Percentiles rank a stretch among this genome's conserved stretches.
These are phyloP conservation scores for Holacanthus passer DNA, from an alignment of 2,113 vertebrate species.

Conservation along the genomic window DNA sequence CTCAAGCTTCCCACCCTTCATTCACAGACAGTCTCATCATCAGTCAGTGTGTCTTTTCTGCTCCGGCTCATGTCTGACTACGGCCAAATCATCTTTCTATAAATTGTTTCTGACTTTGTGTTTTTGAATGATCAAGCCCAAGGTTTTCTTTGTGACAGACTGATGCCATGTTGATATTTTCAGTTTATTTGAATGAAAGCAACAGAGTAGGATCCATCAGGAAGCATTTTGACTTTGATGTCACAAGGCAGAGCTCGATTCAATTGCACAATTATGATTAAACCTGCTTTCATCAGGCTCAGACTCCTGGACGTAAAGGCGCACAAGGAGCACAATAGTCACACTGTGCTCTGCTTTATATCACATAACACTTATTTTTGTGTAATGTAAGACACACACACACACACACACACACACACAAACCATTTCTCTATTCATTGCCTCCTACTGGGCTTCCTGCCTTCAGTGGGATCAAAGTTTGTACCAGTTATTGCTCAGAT, in stretches of 20 bases:
- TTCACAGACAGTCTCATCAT: conserved; percentile 16
- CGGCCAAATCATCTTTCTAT: conserved; percentile 1
- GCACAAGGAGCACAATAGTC: conserved; percentile 67
- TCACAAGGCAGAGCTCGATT: conserved; percentile 31
- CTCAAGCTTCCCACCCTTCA: not conserved
- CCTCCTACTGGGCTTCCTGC: not conserved
- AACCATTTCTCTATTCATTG: conserved; percentile 7
- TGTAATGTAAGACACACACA: conserved; percentile 8
- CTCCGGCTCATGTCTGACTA: not conserved
- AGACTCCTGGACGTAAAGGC: conserved; percentile 33
- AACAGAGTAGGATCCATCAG: conserved; percentile 28
- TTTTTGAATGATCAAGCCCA: conserved; percentile 32
- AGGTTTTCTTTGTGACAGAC: conserved; percentile 31
- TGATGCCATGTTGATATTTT: conserved; percentile 26
- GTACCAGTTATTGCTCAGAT: conserved; percentile 3
- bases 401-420: no score
- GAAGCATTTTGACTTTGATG: conserved; percentile 77
- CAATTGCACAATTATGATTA: conserved; percentile 53
- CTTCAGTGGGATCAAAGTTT: conserved; percentile 45
- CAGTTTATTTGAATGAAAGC: conserved; percentile 59
- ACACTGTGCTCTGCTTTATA: conserved; percentile 58
- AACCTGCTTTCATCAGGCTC: conserved; percentile 77
- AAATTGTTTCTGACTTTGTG: conserved; percentile 11
- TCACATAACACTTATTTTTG: conserved; percentile 41
- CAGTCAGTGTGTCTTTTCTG: not conserved